phyloP scores from a whole-genome alignment of 2,113 vertebrate species.

The Varanus komodoensis region DNA sequence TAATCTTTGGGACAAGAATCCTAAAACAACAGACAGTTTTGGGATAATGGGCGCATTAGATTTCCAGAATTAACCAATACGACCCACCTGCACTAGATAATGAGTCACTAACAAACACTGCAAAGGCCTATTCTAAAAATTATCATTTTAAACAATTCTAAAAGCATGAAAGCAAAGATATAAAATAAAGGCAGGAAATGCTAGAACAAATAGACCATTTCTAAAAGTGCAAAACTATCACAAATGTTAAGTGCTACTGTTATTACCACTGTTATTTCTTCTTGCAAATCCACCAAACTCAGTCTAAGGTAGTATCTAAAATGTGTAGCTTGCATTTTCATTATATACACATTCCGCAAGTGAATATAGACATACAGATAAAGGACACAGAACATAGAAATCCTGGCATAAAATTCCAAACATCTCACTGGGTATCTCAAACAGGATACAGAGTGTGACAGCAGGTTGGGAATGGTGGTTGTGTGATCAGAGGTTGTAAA shows the following conservation, averaged over 20 bases:
- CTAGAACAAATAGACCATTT: not conserved
- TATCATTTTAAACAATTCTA: not conserved
- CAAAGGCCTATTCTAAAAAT: slow-evolving; percentile 1
- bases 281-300: not conserved
- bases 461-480: not conserved
- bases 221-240: not conserved
- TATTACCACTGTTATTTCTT: not conserved
- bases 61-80: not conserved
- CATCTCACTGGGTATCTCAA: not conserved
- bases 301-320: not conserved
- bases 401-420: not conserved
- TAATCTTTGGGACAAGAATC: not conserved
- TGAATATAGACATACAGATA: not conserved
- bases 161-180: not conserved
- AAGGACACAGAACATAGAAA: not conserved
- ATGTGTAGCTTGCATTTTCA: not conserved
- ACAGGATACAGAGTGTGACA: not conserved
- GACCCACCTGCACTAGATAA: not conserved
- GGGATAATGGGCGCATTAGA: not conserved
- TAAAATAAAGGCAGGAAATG: not conserved
- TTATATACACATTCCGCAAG: not conserved
- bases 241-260: not conserved
- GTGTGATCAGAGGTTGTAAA: not conserved
- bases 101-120: not conserved
- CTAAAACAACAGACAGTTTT: not conserved